A percentile compares a stretch with the other conserved stretches of the same genome.
These are phyloP conservation scores for Drepana falcataria DNA, from an alignment of 2,888 invertebrate genomes.

Conservation along the genomic window DNA sequence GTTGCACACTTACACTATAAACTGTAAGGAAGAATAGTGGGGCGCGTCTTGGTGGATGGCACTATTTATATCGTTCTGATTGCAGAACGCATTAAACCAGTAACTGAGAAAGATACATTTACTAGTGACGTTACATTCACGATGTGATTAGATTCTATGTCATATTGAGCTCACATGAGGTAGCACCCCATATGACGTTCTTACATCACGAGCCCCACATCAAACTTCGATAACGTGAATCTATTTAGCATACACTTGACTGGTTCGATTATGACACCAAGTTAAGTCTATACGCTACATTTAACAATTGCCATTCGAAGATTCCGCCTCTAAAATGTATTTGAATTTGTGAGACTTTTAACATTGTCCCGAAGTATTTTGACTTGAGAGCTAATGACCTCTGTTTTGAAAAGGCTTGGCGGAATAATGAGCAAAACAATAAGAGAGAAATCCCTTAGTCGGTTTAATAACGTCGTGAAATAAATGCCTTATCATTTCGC, in stretches of 20 bases:
- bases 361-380: constrained; percentile 23
- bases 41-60: no score
- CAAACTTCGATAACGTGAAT: constrained; percentile 38
- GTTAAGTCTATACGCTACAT: constrained; percentile 58
- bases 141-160: no score
- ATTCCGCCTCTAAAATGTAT: constrained; percentile 24
- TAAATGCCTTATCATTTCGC: background rate
- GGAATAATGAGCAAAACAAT: background rate
- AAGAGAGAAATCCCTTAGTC: background rate
- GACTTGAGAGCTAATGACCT: constrained; percentile 4
- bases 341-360: constrained; percentile 22
- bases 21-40: no score
- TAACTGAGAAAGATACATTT: no score
- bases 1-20: no score
- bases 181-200: background rate
- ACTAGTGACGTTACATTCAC: no score
- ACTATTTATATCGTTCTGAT: no score
- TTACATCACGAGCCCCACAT: constrained; percentile 24
- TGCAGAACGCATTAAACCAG: no score
- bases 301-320: constrained; percentile 45
- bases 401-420: background rate
- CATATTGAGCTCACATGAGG: background rate
- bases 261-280: constrained; percentile 56
- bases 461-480: background rate
- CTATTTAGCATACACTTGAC: constrained; percentile 48